Base-by-base conservation (phyloP, 2,888 invertebrate species). In the Drosophila paranaensis region DNA sequence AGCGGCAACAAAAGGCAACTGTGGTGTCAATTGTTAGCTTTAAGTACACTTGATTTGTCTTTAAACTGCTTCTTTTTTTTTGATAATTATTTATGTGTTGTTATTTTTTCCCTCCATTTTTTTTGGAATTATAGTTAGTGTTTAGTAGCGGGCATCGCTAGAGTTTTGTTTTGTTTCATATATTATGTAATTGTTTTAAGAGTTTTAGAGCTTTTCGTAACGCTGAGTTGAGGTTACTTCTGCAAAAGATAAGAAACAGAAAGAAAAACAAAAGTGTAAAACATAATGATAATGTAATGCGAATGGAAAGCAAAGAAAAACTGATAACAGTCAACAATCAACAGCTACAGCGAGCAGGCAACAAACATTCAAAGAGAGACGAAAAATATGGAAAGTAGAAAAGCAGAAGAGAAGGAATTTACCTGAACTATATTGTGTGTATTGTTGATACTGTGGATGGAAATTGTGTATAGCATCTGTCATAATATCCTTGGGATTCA, bases 371-470 rank as follows among this genome's bases (percentile, higher is more conserved):
- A 86, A 40, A 61, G 27, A 66, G 27, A 37, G 53, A 53, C 53
- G 14, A 53, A 53, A 53, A 37, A 39, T 37, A 53, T 37, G 9
- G n/a, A 53, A 37, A 25, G 53, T 25, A 53, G 25, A 53, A n/a
- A 39, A 40, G 30, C 58, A 35, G 48, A 54, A 16, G 54, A 35
- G 40, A 53, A 16, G 66, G 20, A 33, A 94, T 95, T 95, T 94
- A 97, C 97, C 97, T 91, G 97, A 97, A 94, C 97, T 98, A 93
- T 98, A 98, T 93, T 98, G 98, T 42, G 98, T 98, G 94, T 99
- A 99, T 93, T 99, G 99, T 93, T 99, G 99, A 94, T 99, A 99
- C 93, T 99, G 98, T 61, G 99, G 99, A 94, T 99, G 99, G 95
- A 99, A 99, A 94, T 99, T 99, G 94, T 99, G 99, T 94, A 99